phyloP scores from a whole-genome alignment of 92 coral and sea anemone genomes.

The Umimayanthus chanpuru region DNA sequence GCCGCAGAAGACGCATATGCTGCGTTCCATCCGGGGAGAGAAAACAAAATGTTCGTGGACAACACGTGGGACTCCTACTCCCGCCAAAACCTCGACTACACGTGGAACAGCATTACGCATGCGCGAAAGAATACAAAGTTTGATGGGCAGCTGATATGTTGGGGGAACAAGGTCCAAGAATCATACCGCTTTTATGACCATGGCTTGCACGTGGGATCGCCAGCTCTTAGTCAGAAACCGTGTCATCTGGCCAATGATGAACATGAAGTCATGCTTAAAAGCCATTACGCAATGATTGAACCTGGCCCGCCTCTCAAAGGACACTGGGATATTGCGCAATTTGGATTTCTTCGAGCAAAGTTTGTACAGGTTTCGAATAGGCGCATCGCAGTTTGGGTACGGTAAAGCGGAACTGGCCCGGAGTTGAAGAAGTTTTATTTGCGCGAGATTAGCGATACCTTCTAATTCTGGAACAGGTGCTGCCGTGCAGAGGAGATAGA shows the following conservation, averaged over 20 bases:
- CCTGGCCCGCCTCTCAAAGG: slow-evolving; percentile 73
- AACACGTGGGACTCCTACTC: slow-evolving; percentile 83
- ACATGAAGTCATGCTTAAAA: slow-evolving; percentile 89
- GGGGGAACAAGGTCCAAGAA: slow-evolving; percentile 81
- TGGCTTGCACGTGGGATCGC: slow-evolving; percentile 95
- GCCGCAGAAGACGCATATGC: slow-evolving; percentile 97
- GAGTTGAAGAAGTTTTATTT: neutral
- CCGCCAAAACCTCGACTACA: slow-evolving; percentile 81
- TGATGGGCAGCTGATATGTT: slow-evolving; percentile 83
- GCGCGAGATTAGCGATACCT: neutral
- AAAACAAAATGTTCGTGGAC: slow-evolving; percentile 81
- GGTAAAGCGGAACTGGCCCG: slow-evolving; percentile 45
- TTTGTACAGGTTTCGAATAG: slow-evolving; percentile 80
- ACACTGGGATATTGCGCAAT: slow-evolving; percentile 96
- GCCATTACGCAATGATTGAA: slow-evolving; percentile 89
- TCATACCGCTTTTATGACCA: slow-evolving; percentile 95
- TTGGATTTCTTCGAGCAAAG: slow-evolving; percentile 93
- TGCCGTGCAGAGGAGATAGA: neutral
- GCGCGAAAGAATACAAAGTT: slow-evolving; percentile 70
- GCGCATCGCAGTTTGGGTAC: slow-evolving; percentile 97
- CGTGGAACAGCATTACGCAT: slow-evolving; percentile 94
- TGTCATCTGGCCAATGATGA: slow-evolving; percentile 90
- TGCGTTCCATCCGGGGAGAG: slow-evolving; percentile 78
- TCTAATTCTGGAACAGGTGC: neutral
- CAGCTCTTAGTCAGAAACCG: slow-evolving; percentile 83